These are phyloP conservation scores for Rhinichthys osculus DNA, from an alignment of 2,797 vertebrate genomes.

Conservation along the genomic window DNA sequence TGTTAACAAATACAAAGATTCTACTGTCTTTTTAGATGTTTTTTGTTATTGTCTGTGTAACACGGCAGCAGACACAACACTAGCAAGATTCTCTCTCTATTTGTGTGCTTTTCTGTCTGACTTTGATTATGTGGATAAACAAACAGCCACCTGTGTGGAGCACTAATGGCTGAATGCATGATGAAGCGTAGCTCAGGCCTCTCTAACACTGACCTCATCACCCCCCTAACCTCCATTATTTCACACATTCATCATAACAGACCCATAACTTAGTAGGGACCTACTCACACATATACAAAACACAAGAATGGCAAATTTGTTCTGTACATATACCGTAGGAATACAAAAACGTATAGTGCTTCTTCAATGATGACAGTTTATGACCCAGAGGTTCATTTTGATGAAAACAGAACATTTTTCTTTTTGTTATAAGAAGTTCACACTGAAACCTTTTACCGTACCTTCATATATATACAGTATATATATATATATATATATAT, in stretches of 20 bases:
- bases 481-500: no score
- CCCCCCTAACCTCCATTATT: slow-evolving; percentile 49
- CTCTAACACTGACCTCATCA: slow-evolving; percentile 35
- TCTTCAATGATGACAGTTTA: background rate
- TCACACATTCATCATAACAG: slow-evolving; percentile 23
- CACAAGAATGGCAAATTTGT: background rate
- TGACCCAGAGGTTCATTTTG: background rate
- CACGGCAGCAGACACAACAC: slow-evolving; percentile 13
- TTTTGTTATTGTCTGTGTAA: slow-evolving; percentile 28
- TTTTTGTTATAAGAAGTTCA: background rate
- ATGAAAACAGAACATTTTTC: background rate
- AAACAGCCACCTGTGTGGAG: slow-evolving; percentile 59
- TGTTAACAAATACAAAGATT: background rate
- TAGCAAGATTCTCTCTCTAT: slow-evolving; percentile 20
- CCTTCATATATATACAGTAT: no score
- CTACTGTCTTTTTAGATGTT: background rate
- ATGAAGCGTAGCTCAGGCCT: slow-evolving; percentile 51
- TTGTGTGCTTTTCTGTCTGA: slow-evolving; percentile 48
- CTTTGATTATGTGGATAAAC: slow-evolving; percentile 56
- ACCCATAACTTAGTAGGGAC: background rate
- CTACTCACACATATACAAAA: background rate
- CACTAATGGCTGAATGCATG: slow-evolving; percentile 58
- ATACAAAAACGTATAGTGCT: background rate
- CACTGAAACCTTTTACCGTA: background rate
- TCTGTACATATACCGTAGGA: background rate